Conservation (phyloP, 2,797 vertebrate species). For the Fratercula arctica region DNA sequence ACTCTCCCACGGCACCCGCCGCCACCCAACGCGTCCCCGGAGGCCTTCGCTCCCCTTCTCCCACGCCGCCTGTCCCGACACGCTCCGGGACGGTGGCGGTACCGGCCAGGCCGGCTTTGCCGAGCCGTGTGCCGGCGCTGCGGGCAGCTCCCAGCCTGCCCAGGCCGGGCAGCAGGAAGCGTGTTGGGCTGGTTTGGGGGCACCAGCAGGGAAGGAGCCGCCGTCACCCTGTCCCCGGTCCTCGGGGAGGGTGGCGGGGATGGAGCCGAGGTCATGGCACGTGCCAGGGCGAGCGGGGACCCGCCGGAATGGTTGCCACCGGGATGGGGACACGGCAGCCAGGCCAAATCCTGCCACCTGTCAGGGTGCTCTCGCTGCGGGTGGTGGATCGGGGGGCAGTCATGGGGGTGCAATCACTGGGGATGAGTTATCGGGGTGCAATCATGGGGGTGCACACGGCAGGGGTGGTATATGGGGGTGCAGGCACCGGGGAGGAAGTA, state of each 20-base stretch:
- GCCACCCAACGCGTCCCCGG: background rate
- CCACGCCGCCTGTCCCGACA: conserved; percentile 34
- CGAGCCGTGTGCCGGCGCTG: background rate
- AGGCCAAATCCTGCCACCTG: background rate
- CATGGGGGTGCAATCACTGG: background rate
- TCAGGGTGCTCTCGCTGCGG: background rate
- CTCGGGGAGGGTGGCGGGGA: background rate
- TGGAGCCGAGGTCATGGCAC: background rate
- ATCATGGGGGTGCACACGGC: background rate
- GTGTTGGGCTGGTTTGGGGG: background rate
- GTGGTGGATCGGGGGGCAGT: fast-evolving
- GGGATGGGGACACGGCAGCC: fast-evolving
- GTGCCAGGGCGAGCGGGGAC: fast-evolving
- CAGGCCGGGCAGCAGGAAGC: background rate
- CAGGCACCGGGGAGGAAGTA: no score
- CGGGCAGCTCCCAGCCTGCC: conserved; percentile 32
- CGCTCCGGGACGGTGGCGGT: background rate
- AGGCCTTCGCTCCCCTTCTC: background rate
- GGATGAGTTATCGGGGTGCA: background rate
- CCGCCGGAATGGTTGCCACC: fast-evolving
- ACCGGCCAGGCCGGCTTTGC: conserved; percentile 49
- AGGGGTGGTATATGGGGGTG: background rate
- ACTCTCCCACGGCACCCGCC: background rate
- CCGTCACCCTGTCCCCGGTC: fast-evolving
- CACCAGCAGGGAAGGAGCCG: background rate